These are phyloP conservation scores for Eudyptes chrysolophus DNA, from an alignment of 2,113 vertebrate genomes.

Conservation along the genomic window DNA sequence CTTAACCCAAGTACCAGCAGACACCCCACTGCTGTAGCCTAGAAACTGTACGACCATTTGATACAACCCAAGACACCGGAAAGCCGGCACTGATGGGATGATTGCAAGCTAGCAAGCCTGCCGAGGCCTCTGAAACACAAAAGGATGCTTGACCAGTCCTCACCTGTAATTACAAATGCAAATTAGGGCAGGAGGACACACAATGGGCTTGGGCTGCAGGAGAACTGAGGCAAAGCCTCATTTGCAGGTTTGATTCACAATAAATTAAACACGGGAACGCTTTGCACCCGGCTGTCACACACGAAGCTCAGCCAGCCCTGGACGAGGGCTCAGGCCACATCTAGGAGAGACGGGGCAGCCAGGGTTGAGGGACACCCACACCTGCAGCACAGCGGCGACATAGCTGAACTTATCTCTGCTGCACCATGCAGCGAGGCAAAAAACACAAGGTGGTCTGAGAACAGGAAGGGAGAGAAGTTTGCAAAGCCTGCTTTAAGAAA, in stretches of 20 bases:
- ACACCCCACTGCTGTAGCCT: neutral
- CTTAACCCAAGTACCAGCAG: neutral
- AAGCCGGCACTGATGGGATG: rapidly evolving
- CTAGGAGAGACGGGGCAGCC: neutral
- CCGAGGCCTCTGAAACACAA: neutral
- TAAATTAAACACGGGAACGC: neutral
- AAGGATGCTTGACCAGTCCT: neutral
- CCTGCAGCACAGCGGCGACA: neutral
- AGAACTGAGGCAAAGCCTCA: neutral
- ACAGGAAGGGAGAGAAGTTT: neutral
- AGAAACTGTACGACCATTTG: neutral
- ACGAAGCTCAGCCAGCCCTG: neutral
- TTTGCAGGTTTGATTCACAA: neutral
- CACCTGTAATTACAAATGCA: neutral
- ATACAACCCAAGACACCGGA: neutral
- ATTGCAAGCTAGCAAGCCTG: neutral
- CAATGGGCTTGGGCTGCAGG: neutral
- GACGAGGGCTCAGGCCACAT: neutral
- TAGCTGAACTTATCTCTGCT: rapidly evolving
- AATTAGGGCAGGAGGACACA: neutral
- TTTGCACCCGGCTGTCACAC: neutral
- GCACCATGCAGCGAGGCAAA: neutral
- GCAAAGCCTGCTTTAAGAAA: neutral
- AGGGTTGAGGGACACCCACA: neutral
- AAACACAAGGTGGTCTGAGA: neutral